Evolutionary conservation across 2,797 vertebrate genomes (phyloP).

Genomic region (Notolepis coatsorum): DNA sequence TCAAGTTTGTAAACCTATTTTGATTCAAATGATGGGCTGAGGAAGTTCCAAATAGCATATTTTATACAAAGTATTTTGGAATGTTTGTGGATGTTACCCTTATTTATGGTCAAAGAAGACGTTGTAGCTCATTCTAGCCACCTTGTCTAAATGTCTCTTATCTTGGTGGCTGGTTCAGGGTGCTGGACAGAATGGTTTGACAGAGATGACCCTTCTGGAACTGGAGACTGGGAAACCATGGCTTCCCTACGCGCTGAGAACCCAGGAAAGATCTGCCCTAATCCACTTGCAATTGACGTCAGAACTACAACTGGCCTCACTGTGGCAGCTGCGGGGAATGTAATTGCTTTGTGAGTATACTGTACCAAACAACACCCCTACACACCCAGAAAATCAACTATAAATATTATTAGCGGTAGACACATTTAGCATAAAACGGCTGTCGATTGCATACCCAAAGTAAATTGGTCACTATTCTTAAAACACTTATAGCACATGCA

Average conservation of each 20-base stretch:
- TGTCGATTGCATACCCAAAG: too few relatives aligned
- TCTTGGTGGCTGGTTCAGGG: conserved; percentile 18
- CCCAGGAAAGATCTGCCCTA: conserved; percentile 47
- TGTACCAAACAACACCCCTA: too few relatives aligned
- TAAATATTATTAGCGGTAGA: too few relatives aligned
- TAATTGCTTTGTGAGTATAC: conserved; percentile 41
- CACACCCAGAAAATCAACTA: too few relatives aligned
- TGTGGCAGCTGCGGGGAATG: conserved; percentile 24
- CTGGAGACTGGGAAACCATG: conserved; percentile 55
- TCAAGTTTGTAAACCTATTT: too few relatives aligned
- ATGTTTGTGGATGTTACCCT: too few relatives aligned
- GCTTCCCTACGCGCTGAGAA: background rate
- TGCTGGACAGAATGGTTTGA: conserved; percentile 68
- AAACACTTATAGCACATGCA: too few relatives aligned
- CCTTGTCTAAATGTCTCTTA: background rate
- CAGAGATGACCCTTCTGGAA: conserved; percentile 41
- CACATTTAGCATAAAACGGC: too few relatives aligned
- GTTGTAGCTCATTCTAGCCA: background rate
- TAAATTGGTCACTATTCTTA: too few relatives aligned
- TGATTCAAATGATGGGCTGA: too few relatives aligned
- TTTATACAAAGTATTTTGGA: too few relatives aligned
- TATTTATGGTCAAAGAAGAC: background rate
- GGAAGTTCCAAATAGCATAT: too few relatives aligned
- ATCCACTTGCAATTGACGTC: conserved; percentile 35
- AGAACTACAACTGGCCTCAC: conserved; percentile 32